Conservation (phyloP, 2,888 invertebrate genomes). For the Mesorhabditis spiculigera region DNA sequence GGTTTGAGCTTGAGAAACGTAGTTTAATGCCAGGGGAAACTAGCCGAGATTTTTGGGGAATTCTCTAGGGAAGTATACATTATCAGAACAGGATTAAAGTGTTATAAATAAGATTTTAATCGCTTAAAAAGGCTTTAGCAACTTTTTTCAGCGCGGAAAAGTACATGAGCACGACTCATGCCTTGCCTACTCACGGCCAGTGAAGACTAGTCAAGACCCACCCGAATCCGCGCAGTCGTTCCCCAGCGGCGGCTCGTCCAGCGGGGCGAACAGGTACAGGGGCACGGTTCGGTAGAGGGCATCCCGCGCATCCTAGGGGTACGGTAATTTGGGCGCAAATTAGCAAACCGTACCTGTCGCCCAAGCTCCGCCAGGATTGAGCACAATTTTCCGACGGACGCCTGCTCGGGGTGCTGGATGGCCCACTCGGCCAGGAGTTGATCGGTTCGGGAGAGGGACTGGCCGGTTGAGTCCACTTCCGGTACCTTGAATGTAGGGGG, state of each 20-base stretch:
- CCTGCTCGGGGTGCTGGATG: constrained; percentile 56
- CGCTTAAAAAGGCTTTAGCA: too few relatives aligned
- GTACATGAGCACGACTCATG: too few relatives aligned
- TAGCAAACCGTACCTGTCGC: constrained; percentile 64
- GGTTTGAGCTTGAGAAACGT: background rate
- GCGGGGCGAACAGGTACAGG: constrained; percentile 58
- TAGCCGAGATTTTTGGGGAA: too few relatives aligned
- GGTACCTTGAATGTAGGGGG: background rate
- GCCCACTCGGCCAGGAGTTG: constrained; percentile 65
- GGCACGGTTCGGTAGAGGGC: constrained; percentile 67
- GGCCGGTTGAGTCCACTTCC: constrained; percentile 54
- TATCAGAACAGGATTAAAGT: too few relatives aligned
- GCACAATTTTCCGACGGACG: constrained; percentile 66
- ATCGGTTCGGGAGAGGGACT: constrained; percentile 59
- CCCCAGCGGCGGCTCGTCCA: constrained; percentile 24
- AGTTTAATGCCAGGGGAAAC: too few relatives aligned
- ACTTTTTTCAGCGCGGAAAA: too few relatives aligned
- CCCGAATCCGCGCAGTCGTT: constrained; percentile 39
- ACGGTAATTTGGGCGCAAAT: background rate
- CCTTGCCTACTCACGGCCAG: background rate
- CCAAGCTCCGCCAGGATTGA: constrained; percentile 67
- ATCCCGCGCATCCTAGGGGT: constrained; percentile 62
- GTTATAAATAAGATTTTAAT: too few relatives aligned
- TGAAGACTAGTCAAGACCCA: constrained; percentile 9
- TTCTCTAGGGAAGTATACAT: too few relatives aligned